phyloP scores from a whole-genome alignment of 1,140 invertebrate species.

The Dreissena rostriformis region DNA sequence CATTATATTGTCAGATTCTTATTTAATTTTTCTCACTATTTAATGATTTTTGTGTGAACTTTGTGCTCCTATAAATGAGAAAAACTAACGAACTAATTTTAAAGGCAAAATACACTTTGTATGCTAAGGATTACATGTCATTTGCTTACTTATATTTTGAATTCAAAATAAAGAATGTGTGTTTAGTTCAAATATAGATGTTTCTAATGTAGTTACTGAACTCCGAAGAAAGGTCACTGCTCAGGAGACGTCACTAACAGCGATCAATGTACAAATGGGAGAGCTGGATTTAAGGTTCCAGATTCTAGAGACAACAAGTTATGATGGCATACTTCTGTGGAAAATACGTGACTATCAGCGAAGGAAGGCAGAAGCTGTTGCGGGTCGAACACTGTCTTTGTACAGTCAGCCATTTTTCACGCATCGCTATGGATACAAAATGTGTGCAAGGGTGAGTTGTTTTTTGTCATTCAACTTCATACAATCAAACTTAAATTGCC shows the following conservation, averaged over 20 bases:
- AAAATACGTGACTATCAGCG: slow-evolving; percentile 70
- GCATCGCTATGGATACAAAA: slow-evolving; percentile 76
- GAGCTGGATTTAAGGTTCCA: slow-evolving; percentile 69
- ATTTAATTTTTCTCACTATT: no score
- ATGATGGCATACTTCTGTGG: slow-evolving; percentile 74
- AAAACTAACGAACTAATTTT: no score
- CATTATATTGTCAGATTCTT: no score
- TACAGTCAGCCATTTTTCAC: slow-evolving; percentile 80
- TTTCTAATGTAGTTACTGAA: slow-evolving; percentile 18
- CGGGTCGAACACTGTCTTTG: slow-evolving; percentile 69
- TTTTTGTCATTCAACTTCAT: no score
- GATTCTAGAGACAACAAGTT: slow-evolving; percentile 69
- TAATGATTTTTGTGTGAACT: no score
- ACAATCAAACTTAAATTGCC: no score
- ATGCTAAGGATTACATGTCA: no score
- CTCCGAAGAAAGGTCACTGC: slow-evolving; percentile 50
- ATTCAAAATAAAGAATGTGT: neutral
- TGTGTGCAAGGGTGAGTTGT: slow-evolving; percentile 71
- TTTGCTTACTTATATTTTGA: neutral
- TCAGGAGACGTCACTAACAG: slow-evolving; percentile 65
- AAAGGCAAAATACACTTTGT: neutral
- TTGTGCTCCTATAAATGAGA: no score
- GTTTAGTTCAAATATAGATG: neutral
- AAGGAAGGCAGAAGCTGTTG: slow-evolving; percentile 69
- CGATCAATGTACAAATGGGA: slow-evolving; percentile 64